Base-by-base conservation (phyloP, 2,797 vertebrate species). In the Rhodeus uyekii region DNA sequence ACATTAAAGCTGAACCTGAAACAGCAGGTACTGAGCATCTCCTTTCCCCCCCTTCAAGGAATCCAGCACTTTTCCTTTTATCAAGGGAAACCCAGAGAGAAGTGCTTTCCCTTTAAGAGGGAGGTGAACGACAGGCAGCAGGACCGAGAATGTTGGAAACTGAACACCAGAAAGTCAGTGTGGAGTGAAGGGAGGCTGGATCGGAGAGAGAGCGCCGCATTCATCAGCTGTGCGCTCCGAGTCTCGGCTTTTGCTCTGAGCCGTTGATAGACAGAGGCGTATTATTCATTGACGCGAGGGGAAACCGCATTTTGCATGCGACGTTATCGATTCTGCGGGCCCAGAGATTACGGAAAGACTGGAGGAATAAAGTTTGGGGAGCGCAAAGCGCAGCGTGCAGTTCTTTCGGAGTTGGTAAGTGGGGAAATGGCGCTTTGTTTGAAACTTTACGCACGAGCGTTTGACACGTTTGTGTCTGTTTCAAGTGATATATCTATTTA, bases 71-170 rank as follows among this genome's bases (percentile, higher is more conserved):
- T 81, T 84, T 81, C 24, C 67, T 53, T 19, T 27, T 4, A 42
- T 42, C 39, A 46, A 48, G 76, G 58, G 76, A 86, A 92, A 63
- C 67, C 78, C 55, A 48, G 32, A 80, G 58, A 72, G 58, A 79
- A 44, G 91, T 84, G 89, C 93, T 93, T 91, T 93, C 92, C 92
- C 94, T 95, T 95, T 95, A 95, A 95, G 94, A 90, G 94, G 94
- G 94, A 94, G 94, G 94, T 92, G 93, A 94, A 90, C 88, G 87
- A 87, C 84, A 86, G 89, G 83, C 80, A 22, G 80, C 71, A 39
- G 82, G 89, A 87, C 87, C 86, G 87, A 84, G 90, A 91, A 89
- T 87, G 92, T 85, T 87, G 90, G 91, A 87, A 90, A 88, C 87
- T 76, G 85, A 78, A 88, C 90, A 78, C 86, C 74, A 88, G 82